Evolutionary conservation across 2,113 vertebrate genomes (phyloP).

Genomic region (Phalacrocorax pelagicus): DNA sequence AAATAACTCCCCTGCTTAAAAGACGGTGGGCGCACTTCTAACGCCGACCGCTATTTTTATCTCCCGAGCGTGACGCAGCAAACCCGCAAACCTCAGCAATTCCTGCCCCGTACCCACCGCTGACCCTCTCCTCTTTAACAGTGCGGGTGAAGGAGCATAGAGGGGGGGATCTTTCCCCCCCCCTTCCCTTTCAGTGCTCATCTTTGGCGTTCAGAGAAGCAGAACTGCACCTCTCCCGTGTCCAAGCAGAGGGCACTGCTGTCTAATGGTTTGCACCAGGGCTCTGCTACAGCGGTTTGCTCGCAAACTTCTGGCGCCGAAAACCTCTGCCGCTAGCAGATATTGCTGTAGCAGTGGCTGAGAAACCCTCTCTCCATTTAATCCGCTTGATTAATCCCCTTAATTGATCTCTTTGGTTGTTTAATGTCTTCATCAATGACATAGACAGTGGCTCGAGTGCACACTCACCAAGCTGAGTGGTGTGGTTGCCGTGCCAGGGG

Average conservation of each 20-base stretch:
- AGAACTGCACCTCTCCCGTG: not conserved
- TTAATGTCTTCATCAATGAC: not conserved
- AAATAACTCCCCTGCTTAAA: not conserved
- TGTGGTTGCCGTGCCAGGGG: fast-evolving
- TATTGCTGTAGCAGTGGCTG: not conserved
- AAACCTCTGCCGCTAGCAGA: fast-evolving
- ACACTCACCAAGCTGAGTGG: not conserved
- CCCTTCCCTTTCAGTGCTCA: fast-evolving
- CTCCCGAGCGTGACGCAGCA: fast-evolving
- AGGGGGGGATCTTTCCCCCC: fast-evolving
- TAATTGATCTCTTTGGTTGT: not conserved
- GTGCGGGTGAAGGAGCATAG: fast-evolving
- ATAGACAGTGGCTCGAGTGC: not conserved
- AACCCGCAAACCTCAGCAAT: not conserved
- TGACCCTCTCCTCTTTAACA: fast-evolving
- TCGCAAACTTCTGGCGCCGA: fast-evolving
- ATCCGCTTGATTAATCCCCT: too few relatives aligned
- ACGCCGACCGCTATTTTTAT: fast-evolving
- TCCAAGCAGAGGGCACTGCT: slow-evolving; percentile 60
- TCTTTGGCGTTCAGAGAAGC: fast-evolving
- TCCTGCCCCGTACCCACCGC: fast-evolving
- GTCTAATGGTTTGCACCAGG: not conserved
- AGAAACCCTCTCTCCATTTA: fast-evolving
- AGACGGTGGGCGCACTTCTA: fast-evolving
- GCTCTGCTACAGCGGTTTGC: fast-evolving